Conservation (phyloP, 1,140 invertebrate species). For the Neuroterus valhalla region DNA sequence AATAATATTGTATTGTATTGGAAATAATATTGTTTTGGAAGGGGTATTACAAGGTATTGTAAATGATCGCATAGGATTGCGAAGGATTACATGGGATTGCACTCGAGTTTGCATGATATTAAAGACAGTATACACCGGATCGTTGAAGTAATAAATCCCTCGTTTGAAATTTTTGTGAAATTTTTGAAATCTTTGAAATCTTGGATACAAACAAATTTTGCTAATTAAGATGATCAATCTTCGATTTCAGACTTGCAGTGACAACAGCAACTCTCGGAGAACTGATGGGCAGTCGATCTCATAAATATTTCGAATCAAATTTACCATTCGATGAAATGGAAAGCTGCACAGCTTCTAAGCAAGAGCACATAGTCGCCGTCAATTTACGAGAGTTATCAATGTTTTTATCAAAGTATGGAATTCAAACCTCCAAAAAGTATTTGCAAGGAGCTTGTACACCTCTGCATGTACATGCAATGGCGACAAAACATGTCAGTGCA, state of each 20-base stretch:
- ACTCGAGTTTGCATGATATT: too few species aligned
- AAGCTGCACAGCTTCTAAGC: conserved; percentile 88
- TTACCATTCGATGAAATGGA: conserved; percentile 89
- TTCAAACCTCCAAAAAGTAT: conserved; percentile 71
- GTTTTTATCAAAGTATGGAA: conserved; percentile 84
- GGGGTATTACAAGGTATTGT: too few species aligned
- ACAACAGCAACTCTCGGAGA: conserved; percentile 69
- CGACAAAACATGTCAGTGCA: conserved; percentile 85
- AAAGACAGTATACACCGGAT: too few species aligned
- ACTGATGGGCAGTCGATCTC: conserved; percentile 66
- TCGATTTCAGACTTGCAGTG: conserved; percentile 58
- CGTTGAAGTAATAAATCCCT: too few species aligned
- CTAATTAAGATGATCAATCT: neutral
- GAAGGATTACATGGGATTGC: too few species aligned
- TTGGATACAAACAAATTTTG: too few species aligned
- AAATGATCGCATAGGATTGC: too few species aligned
- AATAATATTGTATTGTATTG: too few species aligned
- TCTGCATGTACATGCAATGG: conserved; percentile 86
- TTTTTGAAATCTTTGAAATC: too few species aligned
- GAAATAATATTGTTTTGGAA: too few species aligned
- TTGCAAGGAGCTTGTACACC: conserved; percentile 76
- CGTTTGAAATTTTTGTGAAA: too few species aligned
- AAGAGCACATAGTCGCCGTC: conserved; percentile 90
- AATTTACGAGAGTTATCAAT: conserved; percentile 88
- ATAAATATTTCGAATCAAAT: conserved; percentile 65